Base-by-base conservation (phyloP, 2,888 invertebrate species). In the Ophion slaviceki region DNA sequence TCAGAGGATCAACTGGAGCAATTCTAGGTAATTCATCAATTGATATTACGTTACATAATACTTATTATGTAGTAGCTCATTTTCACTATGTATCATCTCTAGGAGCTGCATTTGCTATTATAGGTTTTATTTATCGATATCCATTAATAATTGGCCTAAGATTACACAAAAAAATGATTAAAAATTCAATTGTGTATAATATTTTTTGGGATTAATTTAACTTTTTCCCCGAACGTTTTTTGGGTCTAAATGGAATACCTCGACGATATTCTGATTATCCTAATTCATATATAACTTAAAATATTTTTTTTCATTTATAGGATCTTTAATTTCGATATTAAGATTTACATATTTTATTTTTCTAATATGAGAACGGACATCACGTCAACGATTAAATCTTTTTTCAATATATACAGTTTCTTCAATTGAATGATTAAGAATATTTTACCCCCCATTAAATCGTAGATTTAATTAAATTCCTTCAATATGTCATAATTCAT, bases 41-140 rank as follows among this genome's bases (percentile, higher is more conserved):
- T 94, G 97, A 97, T 95, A 96, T 97, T 94, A 95, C 96, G 85
- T 87, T 97, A 17, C 97, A 97, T 94, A 97, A 97, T 92, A 97
- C 97, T n/a, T 97, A 97, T 93, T 97, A 97, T 95, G 97, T 97
- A 75, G 97, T 97, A 53, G 97, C 96, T 5, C 97, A 97, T 93
- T 97, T 97, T 90, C 97, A 97, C 92, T 97, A 97, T 95, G 97
- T 97, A 1, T 90, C 97, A 91, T 97, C 96, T 2, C 97, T 97
- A 94, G 97, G 97, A 88, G 97, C 97, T 3, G 96, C 97, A 90
- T 97, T 97, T 95, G 96, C 96, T 66, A 96, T 97, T 95, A 95
- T 97, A 94, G 96, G 97, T 89, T 95, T 97, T 93, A 95, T 96
- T 92, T 95, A 96, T 88, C 97, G 97, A 95, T 97, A 95, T 59